Percentiles rank a stretch among this genome's conserved stretches.
phyloP scores from a whole-genome alignment of 2,113 vertebrate species.

The Lampris megalopsis region DNA sequence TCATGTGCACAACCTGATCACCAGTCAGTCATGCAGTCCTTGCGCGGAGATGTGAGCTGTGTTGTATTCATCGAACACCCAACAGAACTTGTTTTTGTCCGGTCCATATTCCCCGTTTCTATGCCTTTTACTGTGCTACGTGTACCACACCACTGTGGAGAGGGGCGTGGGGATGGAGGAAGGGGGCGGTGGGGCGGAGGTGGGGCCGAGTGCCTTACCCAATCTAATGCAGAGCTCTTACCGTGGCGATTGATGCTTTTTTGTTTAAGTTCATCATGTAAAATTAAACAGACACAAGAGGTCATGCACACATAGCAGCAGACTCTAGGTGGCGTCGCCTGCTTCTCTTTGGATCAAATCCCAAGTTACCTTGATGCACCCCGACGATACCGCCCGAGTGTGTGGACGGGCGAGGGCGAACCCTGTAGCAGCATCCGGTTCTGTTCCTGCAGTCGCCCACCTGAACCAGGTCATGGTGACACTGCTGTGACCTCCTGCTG shows the following conservation, averaged over 20 bases:
- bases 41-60: slow-evolving; percentile 62
- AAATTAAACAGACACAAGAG: slow-evolving; percentile 46
- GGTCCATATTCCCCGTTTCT: slow-evolving; percentile 71
- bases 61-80: slow-evolving; percentile 69
- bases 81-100: slow-evolving; percentile 52
- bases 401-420: slow-evolving; percentile 60
- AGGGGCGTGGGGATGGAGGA: slow-evolving; percentile 65
- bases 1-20: slow-evolving; percentile 55
- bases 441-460: too few species aligned
- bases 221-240: slow-evolving; percentile 71
- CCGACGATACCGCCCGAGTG: slow-evolving; percentile 51
- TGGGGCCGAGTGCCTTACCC: slow-evolving; percentile 82
- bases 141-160: slow-evolving; percentile 85
- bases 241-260: slow-evolving; percentile 24
- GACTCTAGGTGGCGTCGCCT: slow-evolving; percentile 48
- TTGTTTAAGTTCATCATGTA: slow-evolving; percentile 40
- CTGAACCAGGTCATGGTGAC: too few species aligned
- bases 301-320: slow-evolving; percentile 61
- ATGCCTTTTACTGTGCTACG: slow-evolving; percentile 83
- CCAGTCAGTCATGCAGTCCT: slow-evolving; percentile 59
- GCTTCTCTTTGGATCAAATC: slow-evolving; percentile 41
- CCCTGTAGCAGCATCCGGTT: slow-evolving; percentile 53
- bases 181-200: slow-evolving; percentile 52
- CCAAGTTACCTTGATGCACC: slow-evolving; percentile 66
- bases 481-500: too few species aligned